Base-by-base conservation (phyloP, 2,113 vertebrate genomes). In the Grallaria varia region DNA sequence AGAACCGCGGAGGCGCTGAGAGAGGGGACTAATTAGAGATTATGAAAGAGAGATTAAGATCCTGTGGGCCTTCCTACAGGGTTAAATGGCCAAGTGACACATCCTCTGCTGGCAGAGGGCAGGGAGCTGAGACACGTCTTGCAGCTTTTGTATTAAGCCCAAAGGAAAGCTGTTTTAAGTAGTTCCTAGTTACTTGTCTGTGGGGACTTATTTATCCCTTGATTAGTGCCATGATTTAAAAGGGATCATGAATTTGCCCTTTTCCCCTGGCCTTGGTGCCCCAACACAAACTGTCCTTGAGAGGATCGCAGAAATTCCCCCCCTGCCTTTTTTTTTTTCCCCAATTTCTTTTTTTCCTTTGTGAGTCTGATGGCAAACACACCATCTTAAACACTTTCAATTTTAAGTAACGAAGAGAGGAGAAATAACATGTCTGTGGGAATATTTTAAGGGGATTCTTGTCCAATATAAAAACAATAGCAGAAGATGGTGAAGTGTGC, bases 1-100 rank as follows among this genome's bases (percentile, higher is more conserved):
- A 72, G 83, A 89, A 42, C 52, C 31, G 56, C 55, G 62, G 82
- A 93, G 68, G 86, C 86, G 90, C 67, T 37, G 63, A 45, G 84
- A 93, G 63, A 92, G 80, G 69, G 93, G 74, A 91, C 89, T 95
- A 95, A 92, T 96, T 95, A 96, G 94, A 84, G 89, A 87, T 87
- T 91, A 87, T 79, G 69, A 95, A 76, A 96, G 90, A 90, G 85
- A 95, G 73, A 91, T 94, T 92, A 87, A 88, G 89, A 58, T 93
- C 84, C 91, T 75, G 64, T 64, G 84, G 49, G 69, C 37, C 62
- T 91, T 92, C 84, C 89, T 93, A 82, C 85, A 89, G 49, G 53
- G 87, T 58, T 87, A 18, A 82, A 49, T 53, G 62, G 71, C 40
- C 74, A 91, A 75, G 66, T 60, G 84, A n/a, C 58, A 77, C 25